Conservation (phyloP, 2,113 vertebrate genomes). For the Scatophagus argus region DNA sequence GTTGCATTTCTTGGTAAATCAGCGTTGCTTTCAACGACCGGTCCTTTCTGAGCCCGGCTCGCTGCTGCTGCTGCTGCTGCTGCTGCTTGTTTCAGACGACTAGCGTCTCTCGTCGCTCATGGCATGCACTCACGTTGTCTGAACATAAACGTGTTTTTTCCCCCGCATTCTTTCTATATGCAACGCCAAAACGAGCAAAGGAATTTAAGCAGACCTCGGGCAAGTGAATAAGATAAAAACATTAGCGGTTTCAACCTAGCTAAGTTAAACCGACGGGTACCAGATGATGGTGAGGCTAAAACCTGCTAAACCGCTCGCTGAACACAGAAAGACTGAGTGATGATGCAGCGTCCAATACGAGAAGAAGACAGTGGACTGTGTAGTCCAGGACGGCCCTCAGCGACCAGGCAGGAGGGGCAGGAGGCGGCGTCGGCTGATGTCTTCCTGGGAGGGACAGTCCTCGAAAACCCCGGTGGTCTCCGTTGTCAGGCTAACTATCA, state of each 20-base stretch:
- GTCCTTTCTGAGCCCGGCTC: not conserved
- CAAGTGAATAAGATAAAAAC: not conserved
- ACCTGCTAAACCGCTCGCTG: slow-evolving; percentile 17
- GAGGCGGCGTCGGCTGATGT: slow-evolving; percentile 29
- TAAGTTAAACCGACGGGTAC: not conserved
- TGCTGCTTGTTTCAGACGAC: slow-evolving; percentile 33
- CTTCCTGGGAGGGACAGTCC: slow-evolving; percentile 46
- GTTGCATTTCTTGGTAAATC: no score
- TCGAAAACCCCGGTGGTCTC: slow-evolving; percentile 33
- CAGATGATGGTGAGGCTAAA: slow-evolving; percentile 35
- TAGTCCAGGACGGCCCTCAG: slow-evolving; percentile 39
- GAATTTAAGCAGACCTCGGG: not conserved
- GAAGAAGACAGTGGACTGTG: slow-evolving; percentile 2
- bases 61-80: no score
- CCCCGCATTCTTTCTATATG: not conserved
- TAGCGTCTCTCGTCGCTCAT: slow-evolving; percentile 5
- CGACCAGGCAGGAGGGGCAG: slow-evolving; percentile 20
- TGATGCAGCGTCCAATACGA: not conserved
- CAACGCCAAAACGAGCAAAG: no score
- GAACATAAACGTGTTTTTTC: slow-evolving; percentile 44
- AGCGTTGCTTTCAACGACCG: no score
- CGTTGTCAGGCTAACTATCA: slow-evolving; percentile 19
- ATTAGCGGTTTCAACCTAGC: slow-evolving; percentile 30
- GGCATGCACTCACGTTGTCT: slow-evolving; percentile 60
- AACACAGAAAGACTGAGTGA: slow-evolving; percentile 10